phyloP scores from a whole-genome alignment of 37 sponge, comb jelly and placozoan species.

The Lycopodina hypogea region DNA sequence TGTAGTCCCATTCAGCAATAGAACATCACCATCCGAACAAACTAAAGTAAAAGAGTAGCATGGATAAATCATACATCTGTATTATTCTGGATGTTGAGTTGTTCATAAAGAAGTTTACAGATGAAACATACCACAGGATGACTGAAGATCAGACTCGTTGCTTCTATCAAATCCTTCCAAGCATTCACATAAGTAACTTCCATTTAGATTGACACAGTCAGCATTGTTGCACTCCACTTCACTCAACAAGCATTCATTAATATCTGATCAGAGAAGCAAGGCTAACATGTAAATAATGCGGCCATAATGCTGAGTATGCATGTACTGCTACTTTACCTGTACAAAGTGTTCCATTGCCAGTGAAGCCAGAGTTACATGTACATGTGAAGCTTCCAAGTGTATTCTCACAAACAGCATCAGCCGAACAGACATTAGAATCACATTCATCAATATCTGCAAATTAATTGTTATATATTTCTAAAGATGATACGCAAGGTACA shows the following conservation, averaged over 20 bases:
- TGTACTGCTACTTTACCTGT: background rate
- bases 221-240: background rate
- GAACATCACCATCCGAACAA: slow-evolving; percentile 23
- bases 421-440: slow-evolving; percentile 2
- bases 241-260: slow-evolving; percentile 2
- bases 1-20: slow-evolving; percentile 24
- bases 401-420: slow-evolving; percentile 14
- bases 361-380: slow-evolving; percentile 34
- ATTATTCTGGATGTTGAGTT: no score
- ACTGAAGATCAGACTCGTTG: background rate
- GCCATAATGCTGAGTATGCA: background rate
- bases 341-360: slow-evolving; percentile 28
- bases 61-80: no score
- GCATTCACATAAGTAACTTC: slow-evolving; percentile 2
- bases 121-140: background rate
- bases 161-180: background rate
- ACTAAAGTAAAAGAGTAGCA: background rate
- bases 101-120: no score
- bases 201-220: slow-evolving; percentile 9
- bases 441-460: slow-evolving; percentile 44
- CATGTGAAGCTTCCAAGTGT: slow-evolving; percentile 25
- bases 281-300: background rate
- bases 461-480: background rate
- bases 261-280: background rate
- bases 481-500: no score